Base-by-base conservation (phyloP, 2,888 invertebrate species). In the Lampropteryx suffumata region DNA sequence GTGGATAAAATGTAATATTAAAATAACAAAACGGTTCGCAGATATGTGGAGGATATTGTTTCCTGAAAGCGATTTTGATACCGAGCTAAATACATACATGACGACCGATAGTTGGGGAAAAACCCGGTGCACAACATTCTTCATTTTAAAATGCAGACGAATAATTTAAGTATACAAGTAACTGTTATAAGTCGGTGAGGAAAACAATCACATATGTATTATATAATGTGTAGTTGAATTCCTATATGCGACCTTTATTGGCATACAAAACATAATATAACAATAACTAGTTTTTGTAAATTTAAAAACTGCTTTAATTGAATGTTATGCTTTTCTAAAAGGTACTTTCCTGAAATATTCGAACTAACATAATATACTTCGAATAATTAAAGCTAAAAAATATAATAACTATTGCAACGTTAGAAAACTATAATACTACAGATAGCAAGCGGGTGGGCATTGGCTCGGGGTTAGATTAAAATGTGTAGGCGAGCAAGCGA, bases 1-100 rank as follows among this genome's bases (percentile, higher is more conserved):
- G 34, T 41, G 42, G n/a, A n/a, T n/a, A n/a, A n/a, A n/a, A n/a
- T 49, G 42, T 55, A 50, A 61, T 53, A 65, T 47, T 33, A 62
- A 64, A 67, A 57, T 57, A 47, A 54, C 43, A 39, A 50, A 65
- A 63, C 62, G 64, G 60, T 61, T 47, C 48, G 58, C 69, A 64
- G 65, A 61, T 61, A 60, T 59, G 53, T 36, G 70, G 73, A 69
- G 66, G 67, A 28, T 65, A 69, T 59, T 66, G 65, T 73, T 79
- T 76, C 71, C 67, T 75, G 77, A 73, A 81, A 73, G 53, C 62
- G 52, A 57, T 57, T 53, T 60, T 45, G 69, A 72, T 75, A 75
- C 46, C 36, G 50, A 48, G 64, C 71, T 72, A 76, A 72, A 76
- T 76, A 70, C 76, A 77, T 62, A 65, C 43, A 55, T 76, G 72